Percentiles rank a stretch among this genome's conserved stretches.
phyloP scores from a whole-genome alignment of 2,113 vertebrate genomes.

The Martes martes region DNA sequence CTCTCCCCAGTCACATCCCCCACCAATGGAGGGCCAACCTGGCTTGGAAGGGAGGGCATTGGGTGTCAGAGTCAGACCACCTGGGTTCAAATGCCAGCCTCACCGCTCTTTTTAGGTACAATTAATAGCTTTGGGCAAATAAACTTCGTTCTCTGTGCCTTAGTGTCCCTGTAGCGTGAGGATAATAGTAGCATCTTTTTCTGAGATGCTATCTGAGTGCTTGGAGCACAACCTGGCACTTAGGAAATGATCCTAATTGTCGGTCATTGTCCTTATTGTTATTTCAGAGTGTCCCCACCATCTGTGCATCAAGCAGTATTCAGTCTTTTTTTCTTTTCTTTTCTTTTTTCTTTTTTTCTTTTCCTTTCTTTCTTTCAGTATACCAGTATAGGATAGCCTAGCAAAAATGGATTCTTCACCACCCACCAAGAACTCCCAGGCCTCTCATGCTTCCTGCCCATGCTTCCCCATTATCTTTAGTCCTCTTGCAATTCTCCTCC shows the following conservation, averaged over 20 bases:
- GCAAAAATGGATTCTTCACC: background rate
- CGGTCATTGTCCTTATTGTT: background rate
- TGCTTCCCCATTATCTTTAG: background rate
- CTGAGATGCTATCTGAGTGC: background rate
- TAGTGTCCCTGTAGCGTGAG: background rate
- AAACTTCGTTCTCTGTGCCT: background rate
- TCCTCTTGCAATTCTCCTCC: background rate
- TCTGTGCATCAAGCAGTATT: background rate
- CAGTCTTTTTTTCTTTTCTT: background rate
- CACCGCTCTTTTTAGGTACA: background rate
- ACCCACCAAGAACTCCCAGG: background rate
- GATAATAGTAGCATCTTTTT: background rate
- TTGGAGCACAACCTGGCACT: background rate
- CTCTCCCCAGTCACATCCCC: background rate
- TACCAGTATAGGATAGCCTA: background rate
- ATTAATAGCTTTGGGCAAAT: background rate
- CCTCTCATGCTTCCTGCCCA: fast-evolving
- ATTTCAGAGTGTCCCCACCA: background rate
- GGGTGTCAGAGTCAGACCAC: background rate
- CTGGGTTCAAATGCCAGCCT: background rate
- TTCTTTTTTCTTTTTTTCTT: background rate
- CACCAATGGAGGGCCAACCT: too few species aligned
- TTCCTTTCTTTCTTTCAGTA: background rate
- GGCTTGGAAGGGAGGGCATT: background rate
- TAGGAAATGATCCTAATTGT: background rate